phyloP scores from a whole-genome alignment of 2,113 vertebrate genomes.

The human region GRCh38 chrX:22625001-22625500 shows the following conservation, averaged over 20 bases:
- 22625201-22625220: neutral
- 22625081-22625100: neutral
- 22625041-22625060: neutral
- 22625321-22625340: neutral
- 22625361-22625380: constrained; percentile 16
- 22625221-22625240: neutral
- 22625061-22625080: constrained; percentile 21
- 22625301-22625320: neutral
- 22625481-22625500: neutral
- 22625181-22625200: neutral
- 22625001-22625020: neutral
- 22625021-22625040: constrained; percentile 4
- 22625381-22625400: neutral
- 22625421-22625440: constrained; percentile 21
- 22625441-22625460: neutral
- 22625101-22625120: neutral
- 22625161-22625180: constrained; percentile 9
- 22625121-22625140: neutral
- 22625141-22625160: neutral
- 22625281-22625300: neutral
- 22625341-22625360: neutral
- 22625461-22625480: constrained; percentile 34
- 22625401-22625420: constrained; percentile 25
- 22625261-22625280: neutral
- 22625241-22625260: neutral